These are phyloP conservation scores for Scelioninae gen. 2 DNA, from an alignment of 2,888 invertebrate genomes.

Conservation along the genomic window DNA sequence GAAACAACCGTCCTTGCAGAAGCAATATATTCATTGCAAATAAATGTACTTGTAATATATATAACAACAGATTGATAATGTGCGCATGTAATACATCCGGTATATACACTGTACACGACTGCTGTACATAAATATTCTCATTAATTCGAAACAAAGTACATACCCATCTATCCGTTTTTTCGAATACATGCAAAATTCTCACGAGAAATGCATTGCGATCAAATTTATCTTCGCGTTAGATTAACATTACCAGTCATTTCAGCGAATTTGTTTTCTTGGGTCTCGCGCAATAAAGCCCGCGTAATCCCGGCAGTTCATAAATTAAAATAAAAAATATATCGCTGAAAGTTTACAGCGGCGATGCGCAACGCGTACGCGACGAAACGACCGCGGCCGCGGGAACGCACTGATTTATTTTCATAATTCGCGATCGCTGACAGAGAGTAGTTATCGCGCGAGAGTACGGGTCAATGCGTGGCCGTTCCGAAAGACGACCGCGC, in stretches of 20 bases:
- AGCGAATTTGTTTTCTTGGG: constrained; percentile 27
- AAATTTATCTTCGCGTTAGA: constrained; percentile 35
- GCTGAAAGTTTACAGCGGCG: constrained; percentile 24
- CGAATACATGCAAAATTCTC: too few relatives aligned
- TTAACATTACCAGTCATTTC: constrained; percentile 42
- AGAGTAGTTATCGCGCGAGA: constrained; percentile 48
- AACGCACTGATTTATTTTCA: constrained; percentile 42
- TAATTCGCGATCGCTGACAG: constrained; percentile 53
- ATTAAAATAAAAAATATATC: constrained; percentile 48
- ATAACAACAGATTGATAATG: too few relatives aligned
- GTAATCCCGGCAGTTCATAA: constrained; percentile 45
- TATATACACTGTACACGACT: too few relatives aligned
- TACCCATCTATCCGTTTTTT: too few relatives aligned
- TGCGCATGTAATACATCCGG: too few relatives aligned
- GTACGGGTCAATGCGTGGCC: constrained; percentile 47
- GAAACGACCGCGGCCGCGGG: constrained; percentile 23
- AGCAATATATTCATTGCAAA: too few relatives aligned
- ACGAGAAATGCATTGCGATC: constrained; percentile 13
- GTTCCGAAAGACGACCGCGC: constrained; percentile 35
- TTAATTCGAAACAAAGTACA: too few relatives aligned
- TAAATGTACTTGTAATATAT: too few relatives aligned
- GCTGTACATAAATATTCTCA: too few relatives aligned
- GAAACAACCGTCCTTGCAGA: too few relatives aligned
- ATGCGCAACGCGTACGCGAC: constrained; percentile 42
- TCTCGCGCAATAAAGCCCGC: constrained; percentile 34